Base-by-base conservation (phyloP, 2,888 invertebrate species). In the Cosmia pyralina region DNA sequence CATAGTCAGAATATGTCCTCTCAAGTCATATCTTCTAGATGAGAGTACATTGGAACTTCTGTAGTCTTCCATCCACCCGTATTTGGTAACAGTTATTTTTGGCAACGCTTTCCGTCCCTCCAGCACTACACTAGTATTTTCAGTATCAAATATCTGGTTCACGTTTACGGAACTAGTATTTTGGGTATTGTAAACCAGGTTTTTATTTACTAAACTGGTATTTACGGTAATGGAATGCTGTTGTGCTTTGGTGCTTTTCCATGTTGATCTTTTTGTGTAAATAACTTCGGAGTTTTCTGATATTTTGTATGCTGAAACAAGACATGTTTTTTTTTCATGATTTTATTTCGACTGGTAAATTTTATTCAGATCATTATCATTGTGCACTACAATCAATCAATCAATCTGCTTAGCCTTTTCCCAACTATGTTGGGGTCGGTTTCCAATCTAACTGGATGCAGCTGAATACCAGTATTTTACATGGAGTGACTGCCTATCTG, bases 261-360 rank as follows among this genome's bases (percentile, higher is more conserved):
- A 95, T 44, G 77, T 80, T 10, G 87, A 90, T 87, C 95, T 87
- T 28, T 85, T 83, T 0, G 88, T 91, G 80, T 87, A 91, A 48
- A 94, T 93, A 0, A 93, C 60, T 77, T 94, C 89, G 0, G 92
- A 87, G 17, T 87, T 85, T 71, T 88, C 89, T 1, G 91, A 83
- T 62, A 94, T 90, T 91, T 92, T 95, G 84, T 95, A 95, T 8
- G 88, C 95, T 95, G 91, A n/a, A 89, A 88, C 17, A 70, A 65
- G 10, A 19, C 2, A 48, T 48, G 50, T 1, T 17, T 34, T 19
- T 13, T 2, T 19, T 11, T 28, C 28, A 28, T 28, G 28, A 28
- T 48, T 63, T 11, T 6, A 38, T 38, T 46, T 65, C 0, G 17
- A 38, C n/a, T n/a, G 15, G 3, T 55, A 15, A 4, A 10, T 34